Conservation (phyloP, 2,888 invertebrate genomes). For the Trissolcus brochymenae region DNA sequence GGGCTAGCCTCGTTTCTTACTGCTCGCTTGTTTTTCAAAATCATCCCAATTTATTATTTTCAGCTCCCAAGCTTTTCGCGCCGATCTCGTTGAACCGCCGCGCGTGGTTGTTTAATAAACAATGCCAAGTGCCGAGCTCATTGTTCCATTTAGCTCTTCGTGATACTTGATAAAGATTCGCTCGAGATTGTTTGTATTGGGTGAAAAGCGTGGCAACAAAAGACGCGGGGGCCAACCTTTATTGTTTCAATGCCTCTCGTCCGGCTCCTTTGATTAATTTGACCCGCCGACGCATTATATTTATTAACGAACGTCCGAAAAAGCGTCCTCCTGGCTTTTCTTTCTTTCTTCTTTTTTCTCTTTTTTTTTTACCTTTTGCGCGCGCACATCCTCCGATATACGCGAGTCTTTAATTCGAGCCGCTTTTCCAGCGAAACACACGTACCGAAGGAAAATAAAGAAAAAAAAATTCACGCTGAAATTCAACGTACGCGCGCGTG, state of each 20-base stretch:
- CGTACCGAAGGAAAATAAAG: constrained; percentile 19
- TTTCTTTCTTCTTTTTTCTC: constrained; percentile 2
- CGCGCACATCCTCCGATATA: constrained; percentile 2
- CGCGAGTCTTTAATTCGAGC: constrained; percentile 24
- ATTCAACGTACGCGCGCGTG: constrained; percentile 3
- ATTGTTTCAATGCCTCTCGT: constrained; percentile 6
- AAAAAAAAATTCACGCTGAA: constrained; percentile 9
- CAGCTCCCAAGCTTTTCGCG: not conserved
- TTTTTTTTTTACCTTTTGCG: not conserved
- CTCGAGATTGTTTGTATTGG: constrained; percentile 3
- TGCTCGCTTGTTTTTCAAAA: constrained; percentile 34
- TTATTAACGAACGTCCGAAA: constrained; percentile 8
- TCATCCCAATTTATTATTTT: constrained; percentile 27
- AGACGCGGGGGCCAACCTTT: constrained; percentile 9
- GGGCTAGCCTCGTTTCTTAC: constrained; percentile 48
- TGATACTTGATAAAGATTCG: constrained; percentile 20
- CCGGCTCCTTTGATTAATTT: constrained; percentile 4
- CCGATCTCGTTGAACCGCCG: not conserved
- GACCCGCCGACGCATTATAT: constrained; percentile 5
- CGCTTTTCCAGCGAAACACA: constrained; percentile 19
- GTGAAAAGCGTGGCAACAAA: constrained; percentile 13
- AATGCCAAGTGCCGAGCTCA: constrained; percentile 14
- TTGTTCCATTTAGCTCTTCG: constrained; percentile 12
- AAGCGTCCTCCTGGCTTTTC: constrained; percentile 1
- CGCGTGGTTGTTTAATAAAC: constrained; percentile 22